These are phyloP conservation scores for Thinocorus orbignyianus DNA, from an alignment of 2,113 vertebrate genomes.

Conservation along the genomic window DNA sequence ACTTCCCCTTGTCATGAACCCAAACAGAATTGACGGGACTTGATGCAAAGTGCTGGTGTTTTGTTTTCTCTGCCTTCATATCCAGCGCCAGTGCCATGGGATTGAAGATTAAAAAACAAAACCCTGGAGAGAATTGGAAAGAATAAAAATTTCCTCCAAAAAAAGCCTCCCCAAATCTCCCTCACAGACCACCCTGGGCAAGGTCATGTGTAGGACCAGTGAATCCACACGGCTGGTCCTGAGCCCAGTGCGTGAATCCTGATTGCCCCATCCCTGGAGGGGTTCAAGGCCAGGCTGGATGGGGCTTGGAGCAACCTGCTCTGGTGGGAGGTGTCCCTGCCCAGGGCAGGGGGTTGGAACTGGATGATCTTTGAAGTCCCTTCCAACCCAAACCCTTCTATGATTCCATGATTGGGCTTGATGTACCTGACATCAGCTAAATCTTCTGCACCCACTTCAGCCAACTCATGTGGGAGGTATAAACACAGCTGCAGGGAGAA, in stretches of 20 bases:
- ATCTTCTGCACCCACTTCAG: not conserved
- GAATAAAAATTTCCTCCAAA: not conserved
- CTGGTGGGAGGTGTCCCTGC: no score
- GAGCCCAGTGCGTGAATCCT: not conserved
- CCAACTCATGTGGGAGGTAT: not conserved
- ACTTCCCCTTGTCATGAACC: not conserved
- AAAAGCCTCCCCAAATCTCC: not conserved
- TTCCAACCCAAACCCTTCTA: no score
- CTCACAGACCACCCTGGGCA: not conserved
- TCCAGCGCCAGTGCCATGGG: not conserved
- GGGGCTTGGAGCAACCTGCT: no score
- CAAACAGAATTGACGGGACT: not conserved
- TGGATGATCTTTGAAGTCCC: no score
- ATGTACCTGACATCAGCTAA: not conserved
- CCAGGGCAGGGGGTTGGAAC: no score
- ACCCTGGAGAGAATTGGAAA: not conserved
- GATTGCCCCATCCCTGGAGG: no score
- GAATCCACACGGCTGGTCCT: accelerated
- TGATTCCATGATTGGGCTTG: not conserved
- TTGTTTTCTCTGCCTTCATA: not conserved
- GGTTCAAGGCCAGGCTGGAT: no score
- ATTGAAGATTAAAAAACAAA: not conserved
- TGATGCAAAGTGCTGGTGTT: not conserved
- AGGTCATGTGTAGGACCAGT: not conserved
- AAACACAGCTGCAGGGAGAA: not conserved